These are phyloP conservation scores for Sminthurides aquaticus DNA, from an alignment of 2,888 invertebrate genomes.

Conservation along the genomic window DNA sequence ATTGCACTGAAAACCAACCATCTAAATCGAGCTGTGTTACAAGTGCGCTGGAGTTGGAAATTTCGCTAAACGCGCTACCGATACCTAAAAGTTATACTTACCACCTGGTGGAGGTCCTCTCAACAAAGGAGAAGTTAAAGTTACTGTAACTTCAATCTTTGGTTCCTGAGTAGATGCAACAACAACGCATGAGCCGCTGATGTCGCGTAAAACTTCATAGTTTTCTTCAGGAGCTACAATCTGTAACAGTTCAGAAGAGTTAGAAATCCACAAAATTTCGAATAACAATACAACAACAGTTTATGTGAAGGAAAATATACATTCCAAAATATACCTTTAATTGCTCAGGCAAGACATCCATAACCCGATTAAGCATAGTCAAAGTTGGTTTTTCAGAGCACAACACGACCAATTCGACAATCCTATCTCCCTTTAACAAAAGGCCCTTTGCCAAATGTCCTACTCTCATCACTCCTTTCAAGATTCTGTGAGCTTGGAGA, in stretches of 20 bases:
- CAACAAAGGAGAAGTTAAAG: constrained; percentile 86
- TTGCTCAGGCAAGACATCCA: constrained; percentile 72
- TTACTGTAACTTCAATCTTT: constrained; percentile 68
- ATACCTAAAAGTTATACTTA: too few species aligned
- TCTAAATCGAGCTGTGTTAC: too few species aligned
- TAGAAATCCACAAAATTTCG: neutral
- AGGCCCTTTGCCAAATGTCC: constrained; percentile 85
- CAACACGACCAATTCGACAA: constrained; percentile 85
- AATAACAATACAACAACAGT: neutral
- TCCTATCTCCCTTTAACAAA: constrained; percentile 77
- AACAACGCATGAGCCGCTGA: constrained; percentile 75
- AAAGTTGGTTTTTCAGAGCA: constrained; percentile 89
- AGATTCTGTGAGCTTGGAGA: constrained; percentile 59
- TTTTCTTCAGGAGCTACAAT: constrained; percentile 62
- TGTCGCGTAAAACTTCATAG: constrained; percentile 74
- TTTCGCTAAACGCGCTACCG: too few species aligned
- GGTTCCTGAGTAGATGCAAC: constrained; percentile 67
- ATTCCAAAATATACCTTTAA: constrained; percentile 52
- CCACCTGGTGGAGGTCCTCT: too few species aligned
- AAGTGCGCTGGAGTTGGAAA: constrained; percentile 5
- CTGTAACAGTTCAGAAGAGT: too few species aligned
- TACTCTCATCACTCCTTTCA: constrained; percentile 95
- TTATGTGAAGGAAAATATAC: neutral
- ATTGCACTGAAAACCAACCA: too few species aligned
- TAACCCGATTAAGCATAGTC: constrained; percentile 76